These are phyloP conservation scores for Drusus annulatus DNA, from an alignment of 1,140 invertebrate species.

Conservation along the genomic window DNA sequence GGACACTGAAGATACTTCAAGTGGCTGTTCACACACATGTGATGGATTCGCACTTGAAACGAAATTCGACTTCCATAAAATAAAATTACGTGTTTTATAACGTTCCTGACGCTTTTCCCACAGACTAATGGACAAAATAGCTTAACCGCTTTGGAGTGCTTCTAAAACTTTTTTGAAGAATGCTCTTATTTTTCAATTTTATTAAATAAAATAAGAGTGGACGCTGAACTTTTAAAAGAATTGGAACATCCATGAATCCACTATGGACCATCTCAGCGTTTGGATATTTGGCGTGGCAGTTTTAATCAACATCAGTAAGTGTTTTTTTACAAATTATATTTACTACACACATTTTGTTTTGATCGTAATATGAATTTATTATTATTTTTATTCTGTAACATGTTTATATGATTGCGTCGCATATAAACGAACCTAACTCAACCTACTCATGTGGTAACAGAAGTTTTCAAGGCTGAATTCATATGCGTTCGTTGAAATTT, in stretches of 20 bases:
- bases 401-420: no score
- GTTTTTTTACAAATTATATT: no score
- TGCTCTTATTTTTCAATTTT: background rate
- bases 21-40: constrained; percentile 1
- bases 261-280: background rate
- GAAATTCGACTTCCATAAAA: background rate
- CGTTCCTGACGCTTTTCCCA: background rate
- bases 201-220: background rate
- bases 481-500: no score
- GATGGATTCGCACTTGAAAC: background rate
- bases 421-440: no score
- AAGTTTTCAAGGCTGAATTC: no score
- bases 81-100: background rate
- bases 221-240: background rate
- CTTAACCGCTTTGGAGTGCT: background rate
- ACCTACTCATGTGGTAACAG: no score
- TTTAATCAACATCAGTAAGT: constrained; percentile 13
- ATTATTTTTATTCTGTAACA: no score
- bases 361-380: no score
- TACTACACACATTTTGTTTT: no score
- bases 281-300: constrained; percentile 33
- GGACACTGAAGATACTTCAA: background rate
- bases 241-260: constrained; percentile 12
- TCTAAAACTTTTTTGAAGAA: no score
- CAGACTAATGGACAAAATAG: background rate